A percentile compares a stretch with the other conserved stretches of the same genome.
Evolutionary conservation across 1,140 invertebrate genomes (phyloP).

Genomic region (Meloidogyne floridensis): DNA sequence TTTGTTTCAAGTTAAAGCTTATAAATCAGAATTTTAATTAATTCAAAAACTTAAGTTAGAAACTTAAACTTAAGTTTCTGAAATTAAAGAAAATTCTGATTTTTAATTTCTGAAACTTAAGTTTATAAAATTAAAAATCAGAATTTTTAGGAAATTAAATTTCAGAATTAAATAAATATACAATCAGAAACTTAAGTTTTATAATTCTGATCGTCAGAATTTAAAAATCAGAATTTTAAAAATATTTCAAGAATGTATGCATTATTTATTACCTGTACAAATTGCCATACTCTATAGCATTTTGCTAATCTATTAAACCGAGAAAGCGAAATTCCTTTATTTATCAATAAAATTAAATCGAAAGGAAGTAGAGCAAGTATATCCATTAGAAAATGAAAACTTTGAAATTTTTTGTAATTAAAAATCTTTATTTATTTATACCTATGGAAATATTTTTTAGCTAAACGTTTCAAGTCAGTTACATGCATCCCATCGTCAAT

Average conservation of each 20-base stretch:
- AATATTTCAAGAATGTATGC: background rate
- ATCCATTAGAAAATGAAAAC: constrained; percentile 45
- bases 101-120: too few species aligned
- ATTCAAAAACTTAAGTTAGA: too few species aligned
- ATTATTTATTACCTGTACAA: constrained; percentile 34
- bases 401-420: constrained; percentile 4
- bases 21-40: too few species aligned
- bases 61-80: too few species aligned
- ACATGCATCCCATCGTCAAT: constrained; percentile 49
- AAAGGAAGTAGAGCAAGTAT: constrained; percentile 39
- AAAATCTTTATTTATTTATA: constrained; percentile 18
- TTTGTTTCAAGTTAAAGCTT: too few species aligned
- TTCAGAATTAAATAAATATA: too few species aligned
- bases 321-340: constrained; percentile 34
- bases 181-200: too few species aligned
- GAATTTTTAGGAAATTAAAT: background rate
- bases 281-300: constrained; percentile 40
- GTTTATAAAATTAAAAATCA: too few species aligned
- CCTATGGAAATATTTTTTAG: constrained; percentile 51
- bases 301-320: constrained; percentile 47
- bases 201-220: background rate
- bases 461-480: constrained; percentile 34
- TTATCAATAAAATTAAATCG: constrained; percentile 41
- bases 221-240: background rate
- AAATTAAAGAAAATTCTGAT: too few species aligned